Evolutionary conservation across 2,113 vertebrate species (phyloP), one percentile per base, ranked within the genome.

Genomic region (Grammomys dolichurus): DNA sequence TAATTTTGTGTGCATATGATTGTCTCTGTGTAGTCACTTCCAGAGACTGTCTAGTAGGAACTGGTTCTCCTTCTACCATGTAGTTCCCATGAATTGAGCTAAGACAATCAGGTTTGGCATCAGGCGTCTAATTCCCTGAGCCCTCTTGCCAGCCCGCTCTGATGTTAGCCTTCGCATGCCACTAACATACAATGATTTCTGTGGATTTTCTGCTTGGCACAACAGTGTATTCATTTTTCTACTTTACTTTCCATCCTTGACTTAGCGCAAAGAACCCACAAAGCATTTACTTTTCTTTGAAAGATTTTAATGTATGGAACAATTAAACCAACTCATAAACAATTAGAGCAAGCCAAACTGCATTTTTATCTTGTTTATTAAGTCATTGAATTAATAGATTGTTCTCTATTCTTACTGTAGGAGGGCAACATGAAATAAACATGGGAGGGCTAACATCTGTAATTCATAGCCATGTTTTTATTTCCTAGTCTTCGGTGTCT

Each of bases 381-480:
- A 3, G 0, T 87, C 60, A 78, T 91, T 43, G 24, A 7, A 63
- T 72, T 82, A 72, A 40, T 94, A 76, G 65, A 77, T 7, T n/a
- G 33, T 40, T 69, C 40, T 22, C 28, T 58, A 3, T 89, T 85
- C 36, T 67, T 40, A 14, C 10, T 24, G 28, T 2, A 91, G 48
- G 2, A 48, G 8, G 20, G 28, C 4, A 90, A 8, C 24, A 65
- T 78, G 33, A 67, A 58, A 91, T 8, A 20, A 19, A 12, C 5
- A 36, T 1, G 5, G 2, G 19, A 0, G 56, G 31, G 24, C 48
- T 19, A 1, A 20, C 17, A 81, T 3, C 13, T 72, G 2, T 2
- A 60, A 17, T 85, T 51, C 7, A 48, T 19, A 22, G 28, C 5
- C 8, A 77, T 69, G 5, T 76, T 10, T 43, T n/a, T 85, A 82